Percentiles rank a stretch among this genome's conserved stretches.
These are phyloP conservation scores for Perizoma affinitatum DNA, from an alignment of 2,888 invertebrate genomes.

Conservation along the genomic window DNA sequence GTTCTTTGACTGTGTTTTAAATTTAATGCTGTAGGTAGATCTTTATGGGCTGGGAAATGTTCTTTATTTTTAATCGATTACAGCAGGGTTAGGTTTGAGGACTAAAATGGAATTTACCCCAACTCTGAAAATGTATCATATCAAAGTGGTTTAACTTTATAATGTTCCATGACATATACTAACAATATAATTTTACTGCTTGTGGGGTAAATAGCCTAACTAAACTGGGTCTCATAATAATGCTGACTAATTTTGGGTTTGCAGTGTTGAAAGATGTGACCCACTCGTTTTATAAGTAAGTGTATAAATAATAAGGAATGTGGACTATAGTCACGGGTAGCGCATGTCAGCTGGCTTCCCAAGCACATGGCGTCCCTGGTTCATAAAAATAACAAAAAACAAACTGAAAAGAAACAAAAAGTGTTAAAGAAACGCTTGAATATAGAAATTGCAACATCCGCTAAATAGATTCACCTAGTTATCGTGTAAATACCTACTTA, in stretches of 20 bases:
- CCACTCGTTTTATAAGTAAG: constrained; percentile 73
- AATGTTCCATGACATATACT: constrained; percentile 45
- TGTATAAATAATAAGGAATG: constrained; percentile 77
- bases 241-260: constrained; percentile 81
- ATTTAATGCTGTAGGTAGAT: too few relatives aligned
- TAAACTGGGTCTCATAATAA: constrained; percentile 64
- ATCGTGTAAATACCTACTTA: constrained; percentile 49
- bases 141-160: constrained; percentile 4
- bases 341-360: constrained; percentile 77
- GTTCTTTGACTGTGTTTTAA: too few relatives aligned
- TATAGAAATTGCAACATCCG: constrained; percentile 62
- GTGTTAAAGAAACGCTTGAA: constrained; percentile 35
- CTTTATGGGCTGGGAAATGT: too few relatives aligned
- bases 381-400: constrained; percentile 49
- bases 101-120: too few relatives aligned
- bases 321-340: constrained; percentile 78
- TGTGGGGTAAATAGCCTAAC: constrained; percentile 57
- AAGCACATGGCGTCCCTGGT: constrained; percentile 72
- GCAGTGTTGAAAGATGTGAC: constrained; percentile 82
- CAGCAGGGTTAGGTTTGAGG: too few relatives aligned
- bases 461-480: constrained; percentile 52
- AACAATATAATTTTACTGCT: constrained; percentile 58
- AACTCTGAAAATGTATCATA: not conserved
- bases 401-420: constrained; percentile 32
- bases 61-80: too few relatives aligned